Percentiles rank a stretch among this genome's conserved stretches.
These are phyloP conservation scores for Sebastes diaconus DNA, from an alignment of 2,797 vertebrate genomes.

Conservation along the genomic window DNA sequence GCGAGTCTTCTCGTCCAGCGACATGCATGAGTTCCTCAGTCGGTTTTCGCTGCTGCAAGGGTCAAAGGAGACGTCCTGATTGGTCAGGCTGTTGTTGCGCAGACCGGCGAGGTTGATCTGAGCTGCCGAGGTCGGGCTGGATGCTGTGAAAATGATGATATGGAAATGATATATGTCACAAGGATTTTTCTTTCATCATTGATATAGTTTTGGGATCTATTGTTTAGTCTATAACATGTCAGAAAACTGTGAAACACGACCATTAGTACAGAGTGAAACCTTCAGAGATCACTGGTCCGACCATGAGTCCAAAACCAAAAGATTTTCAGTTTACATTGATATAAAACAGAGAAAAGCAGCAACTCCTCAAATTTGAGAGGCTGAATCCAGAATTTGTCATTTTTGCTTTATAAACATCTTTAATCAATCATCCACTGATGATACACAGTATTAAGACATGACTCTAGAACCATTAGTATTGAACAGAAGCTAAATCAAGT, in stretches of 20 bases:
- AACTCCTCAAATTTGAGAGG: no score
- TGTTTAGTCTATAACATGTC: neutral
- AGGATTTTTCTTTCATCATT: neutral
- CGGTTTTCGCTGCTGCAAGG: constrained; percentile 86
- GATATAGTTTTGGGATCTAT: neutral
- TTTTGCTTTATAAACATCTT: no score
- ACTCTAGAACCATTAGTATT: neutral
- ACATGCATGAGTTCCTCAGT: constrained; percentile 97
- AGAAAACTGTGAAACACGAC: neutral
- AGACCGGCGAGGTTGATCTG: constrained; percentile 90
- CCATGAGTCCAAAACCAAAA: neutral
- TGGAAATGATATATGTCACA: neutral
- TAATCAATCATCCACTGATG: neutral
- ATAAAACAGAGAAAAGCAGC: no score
- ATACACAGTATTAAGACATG: neutral
- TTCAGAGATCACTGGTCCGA: neutral
- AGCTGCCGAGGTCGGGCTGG: constrained; percentile 89
- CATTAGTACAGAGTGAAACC: no score
- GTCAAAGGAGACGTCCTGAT: constrained; percentile 88
- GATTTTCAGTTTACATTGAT: neutral
- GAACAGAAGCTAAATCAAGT: neutral
- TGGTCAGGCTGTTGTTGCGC: constrained; percentile 93
- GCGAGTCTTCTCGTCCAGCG: constrained; percentile 94
- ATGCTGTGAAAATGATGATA: constrained; percentile 71
- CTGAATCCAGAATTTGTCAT: no score